Evolutionary conservation across 2,888 invertebrate species (phyloP), one percentile per base, ranked within the genome.

Genomic region (Drosophila neonasuta): DNA sequence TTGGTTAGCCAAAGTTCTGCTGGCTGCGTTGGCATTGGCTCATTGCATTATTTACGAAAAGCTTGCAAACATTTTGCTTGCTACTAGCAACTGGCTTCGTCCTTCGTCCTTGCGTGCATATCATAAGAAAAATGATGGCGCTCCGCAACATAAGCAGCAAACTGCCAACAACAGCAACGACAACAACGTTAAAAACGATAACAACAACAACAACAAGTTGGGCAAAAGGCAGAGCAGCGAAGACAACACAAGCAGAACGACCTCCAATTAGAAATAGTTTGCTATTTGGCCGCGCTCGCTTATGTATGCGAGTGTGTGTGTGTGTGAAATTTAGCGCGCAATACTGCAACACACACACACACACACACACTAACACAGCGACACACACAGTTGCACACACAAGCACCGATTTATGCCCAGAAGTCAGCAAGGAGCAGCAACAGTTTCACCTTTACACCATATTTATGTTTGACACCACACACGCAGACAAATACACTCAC

Each of bases 401-500:
- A 65, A 49, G 61, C 67, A 75, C 55, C 80, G 71, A 85, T 82
- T 85, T 80, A 80, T 86, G 83, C 71, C 68, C 63, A 61, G 64
- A 66, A 71, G 74, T 64, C 59, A 63, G 74, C 75, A 66, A 79
- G 79, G 59, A 77, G 74, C 70, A 62, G 71, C 87, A 84, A 81
- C 82, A 86, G 87, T 86, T 81, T 81, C 85, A 81, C 85, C 81
- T 84, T 74, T 71, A 60, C 85, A 66, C 82, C 85, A 79, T 81
- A 86, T 81, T 86, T 81, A 81, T 84, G 85, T 81, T 84, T 81
- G 79, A 65, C 79, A 81, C 76, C 61, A 48, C 59, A 72, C 66
- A 62, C 55, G 55, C 42, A 66, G 54, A 48, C 34, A 57, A 46
- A 60, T 46, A 49, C 48, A 46, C 20, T 59, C 32, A 44, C 49